Conservation (phyloP, 1,140 invertebrate species). For the Tribolium castaneum region DNA sequence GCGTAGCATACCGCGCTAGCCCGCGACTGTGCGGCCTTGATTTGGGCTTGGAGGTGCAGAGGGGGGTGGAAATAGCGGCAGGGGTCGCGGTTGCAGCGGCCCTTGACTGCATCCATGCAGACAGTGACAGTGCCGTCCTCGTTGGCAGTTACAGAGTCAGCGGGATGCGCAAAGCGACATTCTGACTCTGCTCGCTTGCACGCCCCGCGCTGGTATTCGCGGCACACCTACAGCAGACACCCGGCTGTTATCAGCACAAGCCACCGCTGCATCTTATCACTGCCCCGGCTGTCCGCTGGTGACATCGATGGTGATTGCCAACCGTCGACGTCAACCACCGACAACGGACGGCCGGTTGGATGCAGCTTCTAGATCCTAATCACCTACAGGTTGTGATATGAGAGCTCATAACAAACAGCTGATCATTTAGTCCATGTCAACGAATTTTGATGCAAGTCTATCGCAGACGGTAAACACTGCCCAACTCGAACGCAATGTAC, state of each 20-base stretch:
- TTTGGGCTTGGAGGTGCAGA: constrained; percentile 98
- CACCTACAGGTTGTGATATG: constrained; percentile 30
- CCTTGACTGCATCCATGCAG: constrained; percentile 99
- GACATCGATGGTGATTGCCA: not conserved
- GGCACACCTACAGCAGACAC: constrained; percentile 88
- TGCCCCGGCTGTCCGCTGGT: constrained; percentile 26
- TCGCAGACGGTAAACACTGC: not conserved
- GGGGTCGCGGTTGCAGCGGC: constrained; percentile 94
- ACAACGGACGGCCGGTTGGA: constrained; percentile 13
- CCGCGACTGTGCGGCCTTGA: constrained; percentile 95
- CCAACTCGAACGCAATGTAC: not conserved
- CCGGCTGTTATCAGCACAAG: constrained; percentile 56
- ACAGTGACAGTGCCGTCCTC: constrained; percentile 97
- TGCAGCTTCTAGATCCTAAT: constrained; percentile 35
- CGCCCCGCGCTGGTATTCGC: constrained; percentile 97
- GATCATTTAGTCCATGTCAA: constrained; percentile 35
- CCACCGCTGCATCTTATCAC: constrained; percentile 56
- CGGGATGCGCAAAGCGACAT: constrained; percentile 98
- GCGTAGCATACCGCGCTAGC: constrained; percentile 92
- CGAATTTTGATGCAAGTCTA: not conserved
- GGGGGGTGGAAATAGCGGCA: constrained; percentile 98
- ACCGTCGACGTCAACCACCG: not conserved
- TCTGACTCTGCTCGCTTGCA: constrained; percentile 95
- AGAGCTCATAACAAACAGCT: constrained; percentile 36
- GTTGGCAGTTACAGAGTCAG: constrained; percentile 91